phyloP scores from a whole-genome alignment of 2,797 vertebrate species.

The Emys orbicularis region DNA sequence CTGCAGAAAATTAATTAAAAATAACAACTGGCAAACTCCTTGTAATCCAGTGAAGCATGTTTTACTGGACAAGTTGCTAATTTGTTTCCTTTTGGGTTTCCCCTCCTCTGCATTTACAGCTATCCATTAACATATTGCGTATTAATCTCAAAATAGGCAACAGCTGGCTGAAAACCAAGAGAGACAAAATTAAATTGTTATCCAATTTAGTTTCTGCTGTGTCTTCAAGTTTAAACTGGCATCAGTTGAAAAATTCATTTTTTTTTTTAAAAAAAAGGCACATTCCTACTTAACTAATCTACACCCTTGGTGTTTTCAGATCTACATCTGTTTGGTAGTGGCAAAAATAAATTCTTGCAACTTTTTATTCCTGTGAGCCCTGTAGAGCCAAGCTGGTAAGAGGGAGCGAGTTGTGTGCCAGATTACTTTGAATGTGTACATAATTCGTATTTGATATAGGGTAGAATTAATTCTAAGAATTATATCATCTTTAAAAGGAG shows the following conservation, averaged over 20 bases:
- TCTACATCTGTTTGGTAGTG: background rate
- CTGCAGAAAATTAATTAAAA: background rate
- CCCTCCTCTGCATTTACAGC: background rate
- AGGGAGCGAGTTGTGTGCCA: background rate
- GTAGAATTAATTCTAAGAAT: background rate
- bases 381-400: background rate
- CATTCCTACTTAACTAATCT: rapidly evolving
- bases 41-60: background rate
- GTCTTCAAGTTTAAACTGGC: background rate
- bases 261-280: background rate
- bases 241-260: background rate
- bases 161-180: background rate
- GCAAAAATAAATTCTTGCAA: background rate
- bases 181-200: background rate
- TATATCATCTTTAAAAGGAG: background rate
- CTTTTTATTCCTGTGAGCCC: background rate
- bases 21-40: background rate
- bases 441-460: background rate
- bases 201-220: conserved; percentile 8
- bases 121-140: background rate
- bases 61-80: background rate
- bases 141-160: background rate
- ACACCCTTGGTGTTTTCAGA: rapidly evolving
- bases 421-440: background rate
- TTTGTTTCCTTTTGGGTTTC: background rate